Evolutionary conservation across 2,888 invertebrate genomes (phyloP).

Genomic region (Cephus nigrinus): DNA sequence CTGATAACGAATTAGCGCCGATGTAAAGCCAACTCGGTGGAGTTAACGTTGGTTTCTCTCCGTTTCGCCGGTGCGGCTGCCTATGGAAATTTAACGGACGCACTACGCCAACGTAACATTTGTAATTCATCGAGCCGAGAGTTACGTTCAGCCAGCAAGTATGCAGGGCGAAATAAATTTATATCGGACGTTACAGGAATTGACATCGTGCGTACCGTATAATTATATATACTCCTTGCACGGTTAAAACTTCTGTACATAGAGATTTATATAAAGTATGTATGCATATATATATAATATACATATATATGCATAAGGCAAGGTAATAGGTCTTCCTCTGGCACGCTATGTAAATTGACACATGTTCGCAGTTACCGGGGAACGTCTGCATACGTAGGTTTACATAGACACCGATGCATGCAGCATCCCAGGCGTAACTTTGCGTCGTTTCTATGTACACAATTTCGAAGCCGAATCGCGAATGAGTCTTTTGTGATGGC

Average conservation of each 20-base stretch:
- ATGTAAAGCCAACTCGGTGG: conserved; percentile 15
- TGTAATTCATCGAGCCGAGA: conserved; percentile 46
- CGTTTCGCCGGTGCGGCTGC: conserved; percentile 26
- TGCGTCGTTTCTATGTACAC: conserved; percentile 23
- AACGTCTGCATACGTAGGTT: conserved; percentile 17
- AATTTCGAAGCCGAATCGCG: conserved; percentile 27
- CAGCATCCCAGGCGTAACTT: conserved; percentile 14
- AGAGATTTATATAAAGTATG: background rate
- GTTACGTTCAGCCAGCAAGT: conserved; percentile 18
- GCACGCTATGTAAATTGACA: conserved; percentile 44
- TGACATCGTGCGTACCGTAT: background rate
- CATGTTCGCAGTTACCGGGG: conserved; percentile 35
- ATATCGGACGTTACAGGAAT: conserved; percentile 23
- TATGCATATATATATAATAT: background rate
- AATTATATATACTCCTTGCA: background rate
- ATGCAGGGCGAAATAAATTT: conserved; percentile 43
- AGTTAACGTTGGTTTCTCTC: conserved; percentile 24
- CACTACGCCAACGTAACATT: conserved; percentile 45
- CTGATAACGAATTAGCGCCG: conserved; percentile 39
- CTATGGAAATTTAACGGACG: conserved; percentile 48
- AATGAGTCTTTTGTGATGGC: conserved; percentile 8
- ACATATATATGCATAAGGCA: conserved; percentile 24
- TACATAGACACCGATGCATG: conserved; percentile 23
- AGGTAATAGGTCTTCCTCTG: conserved; percentile 43
- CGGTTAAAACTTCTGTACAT: background rate